Conservation (phyloP, 2,113 vertebrate species). For the Pangasianodon hypophthalmus region DNA sequence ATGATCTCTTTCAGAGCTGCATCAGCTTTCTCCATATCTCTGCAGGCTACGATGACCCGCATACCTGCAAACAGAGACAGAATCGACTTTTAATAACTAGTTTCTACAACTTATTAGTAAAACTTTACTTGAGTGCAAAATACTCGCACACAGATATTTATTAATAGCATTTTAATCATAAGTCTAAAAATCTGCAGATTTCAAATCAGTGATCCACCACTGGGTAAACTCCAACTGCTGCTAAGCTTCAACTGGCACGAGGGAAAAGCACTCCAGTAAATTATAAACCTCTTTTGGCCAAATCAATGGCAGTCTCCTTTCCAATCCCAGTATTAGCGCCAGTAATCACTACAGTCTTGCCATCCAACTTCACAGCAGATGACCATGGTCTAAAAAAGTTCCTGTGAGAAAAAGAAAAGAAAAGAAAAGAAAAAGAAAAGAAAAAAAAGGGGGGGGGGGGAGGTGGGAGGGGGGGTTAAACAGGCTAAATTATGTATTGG, state of each 20-base stretch:
- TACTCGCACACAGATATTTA: not conserved
- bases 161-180: not conserved
- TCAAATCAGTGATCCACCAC: not conserved
- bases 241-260: not conserved
- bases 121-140: not conserved
- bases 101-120: not conserved
- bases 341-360: constrained; percentile 71
- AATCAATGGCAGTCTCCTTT: constrained; percentile 72
- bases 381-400: constrained; percentile 67
- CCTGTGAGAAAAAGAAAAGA: constrained; percentile 52
- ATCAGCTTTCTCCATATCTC: constrained; percentile 69
- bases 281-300: constrained; percentile 72
- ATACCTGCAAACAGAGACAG: constrained; percentile 63
- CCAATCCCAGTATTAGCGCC: constrained; percentile 77
- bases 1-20: constrained; percentile 67
- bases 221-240: not conserved
- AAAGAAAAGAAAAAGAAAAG: not conserved
- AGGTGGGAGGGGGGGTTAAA: too few relatives aligned
- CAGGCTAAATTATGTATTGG: not conserved
- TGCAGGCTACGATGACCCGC: constrained; percentile 74
- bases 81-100: not conserved
- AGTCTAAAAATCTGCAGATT: not conserved
- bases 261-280: not conserved
- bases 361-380: constrained; percentile 59
- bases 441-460: too few relatives aligned